Percentiles rank a stretch among this genome's conserved stretches.
Conservation (phyloP, 2,113 vertebrate species). For the Mustela lutreola region DNA sequence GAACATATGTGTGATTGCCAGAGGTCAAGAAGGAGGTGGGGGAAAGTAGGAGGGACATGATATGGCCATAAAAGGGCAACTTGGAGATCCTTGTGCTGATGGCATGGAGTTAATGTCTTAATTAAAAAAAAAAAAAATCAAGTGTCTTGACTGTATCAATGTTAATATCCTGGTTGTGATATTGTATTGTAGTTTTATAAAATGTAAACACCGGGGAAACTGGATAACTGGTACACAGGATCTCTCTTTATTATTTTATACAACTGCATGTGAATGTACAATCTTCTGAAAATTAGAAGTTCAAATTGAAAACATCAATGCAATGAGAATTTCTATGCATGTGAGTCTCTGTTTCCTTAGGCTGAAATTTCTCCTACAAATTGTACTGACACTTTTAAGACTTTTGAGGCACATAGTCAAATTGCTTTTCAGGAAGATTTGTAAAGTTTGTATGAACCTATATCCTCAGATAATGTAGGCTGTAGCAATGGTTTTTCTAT, state of each 20-base stretch:
- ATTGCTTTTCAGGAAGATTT: neutral
- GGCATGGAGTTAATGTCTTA: neutral
- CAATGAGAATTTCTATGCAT: neutral
- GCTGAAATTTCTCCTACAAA: constrained; percentile 2
- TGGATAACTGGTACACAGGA: neutral
- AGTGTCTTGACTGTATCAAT: neutral
- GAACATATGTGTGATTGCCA: neutral
- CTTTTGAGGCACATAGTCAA: neutral
- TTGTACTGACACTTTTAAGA: neutral
- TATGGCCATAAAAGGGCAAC: neutral
- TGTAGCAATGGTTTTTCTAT: neutral
- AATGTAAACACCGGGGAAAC: neutral
- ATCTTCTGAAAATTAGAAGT: neutral
- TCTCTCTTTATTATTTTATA: neutral
- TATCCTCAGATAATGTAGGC: neutral
- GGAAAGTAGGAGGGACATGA: neutral
- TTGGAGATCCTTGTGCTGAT: neutral
- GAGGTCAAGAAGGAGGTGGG: neutral
- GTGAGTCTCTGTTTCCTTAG: neutral
- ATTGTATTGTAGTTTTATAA: neutral
- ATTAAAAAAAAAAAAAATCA: neutral
- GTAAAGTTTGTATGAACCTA: neutral
- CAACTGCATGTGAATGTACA: neutral
- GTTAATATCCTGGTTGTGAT: neutral
- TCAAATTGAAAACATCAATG: neutral